These are phyloP conservation scores for Alosa sapidissima DNA, from an alignment of 2,797 vertebrate genomes.

Conservation along the genomic window DNA sequence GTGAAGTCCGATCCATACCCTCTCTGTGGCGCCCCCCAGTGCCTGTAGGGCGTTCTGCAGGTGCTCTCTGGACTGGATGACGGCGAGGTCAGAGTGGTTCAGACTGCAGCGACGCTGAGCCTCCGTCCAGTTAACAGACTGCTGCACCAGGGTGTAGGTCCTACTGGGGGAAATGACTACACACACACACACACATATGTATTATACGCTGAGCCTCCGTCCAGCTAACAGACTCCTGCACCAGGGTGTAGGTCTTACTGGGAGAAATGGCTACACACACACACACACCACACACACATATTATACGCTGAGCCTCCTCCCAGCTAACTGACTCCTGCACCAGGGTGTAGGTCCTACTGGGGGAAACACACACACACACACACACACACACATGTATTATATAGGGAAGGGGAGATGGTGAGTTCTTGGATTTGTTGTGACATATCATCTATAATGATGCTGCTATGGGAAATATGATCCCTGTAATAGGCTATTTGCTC, in stretches of 20 bases:
- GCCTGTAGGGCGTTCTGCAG: background rate
- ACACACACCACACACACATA: too few relatives aligned
- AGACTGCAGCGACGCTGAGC: background rate
- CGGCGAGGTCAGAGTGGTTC: background rate
- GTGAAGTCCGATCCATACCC: constrained; percentile 3
- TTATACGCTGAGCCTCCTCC: too few relatives aligned
- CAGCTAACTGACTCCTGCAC: too few relatives aligned
- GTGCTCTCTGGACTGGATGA: background rate
- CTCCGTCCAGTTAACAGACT: constrained; percentile 2
- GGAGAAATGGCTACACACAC: background rate
- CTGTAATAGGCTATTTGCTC: too few relatives aligned
- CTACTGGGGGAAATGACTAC: background rate
- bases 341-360: too few relatives aligned
- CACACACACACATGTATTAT: too few relatives aligned
- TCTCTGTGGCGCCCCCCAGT: background rate
- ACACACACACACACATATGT: background rate
- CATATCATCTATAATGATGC: too few relatives aligned
- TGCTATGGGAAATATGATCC: too few relatives aligned
- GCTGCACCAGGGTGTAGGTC: background rate
- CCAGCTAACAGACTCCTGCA: constrained; percentile 3
- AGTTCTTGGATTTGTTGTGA: too few relatives aligned
- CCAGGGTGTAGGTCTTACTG: background rate
- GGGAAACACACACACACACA: too few relatives aligned
- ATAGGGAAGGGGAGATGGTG: too few relatives aligned
- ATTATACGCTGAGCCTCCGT: background rate